Evolutionary conservation across 2,797 vertebrate genomes (phyloP).

Genomic region (Balearica regulorum): DNA sequence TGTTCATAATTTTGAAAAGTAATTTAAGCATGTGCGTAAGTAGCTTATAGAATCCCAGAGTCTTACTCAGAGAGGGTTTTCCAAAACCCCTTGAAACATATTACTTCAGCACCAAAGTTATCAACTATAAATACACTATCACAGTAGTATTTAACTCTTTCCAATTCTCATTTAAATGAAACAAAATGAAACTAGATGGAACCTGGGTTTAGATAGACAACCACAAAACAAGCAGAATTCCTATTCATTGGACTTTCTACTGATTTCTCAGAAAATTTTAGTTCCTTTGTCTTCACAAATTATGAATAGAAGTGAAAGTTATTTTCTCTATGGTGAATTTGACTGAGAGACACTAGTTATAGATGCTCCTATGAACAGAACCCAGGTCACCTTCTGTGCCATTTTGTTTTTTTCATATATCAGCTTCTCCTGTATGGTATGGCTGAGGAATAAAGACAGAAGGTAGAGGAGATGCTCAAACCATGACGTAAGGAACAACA

Average conservation of each 20-base stretch:
- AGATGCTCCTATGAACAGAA: not conserved
- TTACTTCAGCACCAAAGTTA: not conserved
- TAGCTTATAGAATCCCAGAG: not conserved
- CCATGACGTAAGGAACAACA: not conserved
- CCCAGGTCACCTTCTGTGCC: not conserved
- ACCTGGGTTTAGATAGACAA: not conserved
- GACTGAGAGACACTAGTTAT: not conserved
- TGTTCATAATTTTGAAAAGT: not conserved
- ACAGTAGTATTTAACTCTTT: not conserved
- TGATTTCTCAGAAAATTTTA: not conserved
- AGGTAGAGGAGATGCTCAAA: not conserved
- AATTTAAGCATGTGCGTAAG: not conserved
- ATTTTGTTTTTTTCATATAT: not conserved
- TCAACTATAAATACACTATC: not conserved
- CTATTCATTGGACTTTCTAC: not conserved
- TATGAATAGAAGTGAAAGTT: not conserved
- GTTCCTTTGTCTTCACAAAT: not conserved
- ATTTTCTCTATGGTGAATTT: not conserved
- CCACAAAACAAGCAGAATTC: not conserved
- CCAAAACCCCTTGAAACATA: not conserved
- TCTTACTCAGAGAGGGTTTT: not conserved
- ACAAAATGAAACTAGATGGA: not conserved
- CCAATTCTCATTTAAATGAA: not conserved
- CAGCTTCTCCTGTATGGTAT: not conserved
- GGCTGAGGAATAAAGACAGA: not conserved